These are phyloP conservation scores for Poecilobothrus nobilitatus DNA, from an alignment of 2,888 invertebrate species.

Conservation along the genomic window DNA sequence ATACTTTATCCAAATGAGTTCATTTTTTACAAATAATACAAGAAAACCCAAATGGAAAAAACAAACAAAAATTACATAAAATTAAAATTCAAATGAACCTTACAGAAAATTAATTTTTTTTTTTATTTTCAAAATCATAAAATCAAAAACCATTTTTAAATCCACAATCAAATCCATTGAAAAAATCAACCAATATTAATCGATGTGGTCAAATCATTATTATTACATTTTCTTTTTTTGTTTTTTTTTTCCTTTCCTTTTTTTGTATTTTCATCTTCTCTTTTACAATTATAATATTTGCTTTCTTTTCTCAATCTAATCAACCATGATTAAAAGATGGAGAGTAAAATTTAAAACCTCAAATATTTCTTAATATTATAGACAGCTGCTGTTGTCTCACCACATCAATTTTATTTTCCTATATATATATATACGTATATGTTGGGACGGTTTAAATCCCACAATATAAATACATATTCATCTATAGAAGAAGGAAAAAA, in stretches of 20 bases:
- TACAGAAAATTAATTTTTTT: neutral
- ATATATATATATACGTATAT: neutral
- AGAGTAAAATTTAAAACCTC: neutral
- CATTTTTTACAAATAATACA: neutral
- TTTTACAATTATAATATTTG: too few species aligned
- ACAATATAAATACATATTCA: neutral
- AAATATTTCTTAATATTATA: neutral
- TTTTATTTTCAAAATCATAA: neutral
- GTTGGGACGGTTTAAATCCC: neutral
- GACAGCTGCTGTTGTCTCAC: neutral
- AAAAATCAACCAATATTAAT: conserved; percentile 2
- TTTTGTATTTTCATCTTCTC: too few species aligned
- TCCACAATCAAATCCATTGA: neutral
- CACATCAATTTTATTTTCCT: neutral
- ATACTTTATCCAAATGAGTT: too few species aligned
- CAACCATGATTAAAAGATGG: too few species aligned
- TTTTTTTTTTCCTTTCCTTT: neutral
- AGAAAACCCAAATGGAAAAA: neutral
- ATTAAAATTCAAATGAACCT: neutral
- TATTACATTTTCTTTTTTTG: too few species aligned
- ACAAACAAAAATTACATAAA: neutral
- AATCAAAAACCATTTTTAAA: neutral
- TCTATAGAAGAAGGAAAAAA: too few species aligned
- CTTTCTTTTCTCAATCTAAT: too few species aligned
- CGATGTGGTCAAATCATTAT: conserved; percentile 4